Conservation (phyloP, 2,113 vertebrate species). For the Melanostigma gelatinosum region DNA sequence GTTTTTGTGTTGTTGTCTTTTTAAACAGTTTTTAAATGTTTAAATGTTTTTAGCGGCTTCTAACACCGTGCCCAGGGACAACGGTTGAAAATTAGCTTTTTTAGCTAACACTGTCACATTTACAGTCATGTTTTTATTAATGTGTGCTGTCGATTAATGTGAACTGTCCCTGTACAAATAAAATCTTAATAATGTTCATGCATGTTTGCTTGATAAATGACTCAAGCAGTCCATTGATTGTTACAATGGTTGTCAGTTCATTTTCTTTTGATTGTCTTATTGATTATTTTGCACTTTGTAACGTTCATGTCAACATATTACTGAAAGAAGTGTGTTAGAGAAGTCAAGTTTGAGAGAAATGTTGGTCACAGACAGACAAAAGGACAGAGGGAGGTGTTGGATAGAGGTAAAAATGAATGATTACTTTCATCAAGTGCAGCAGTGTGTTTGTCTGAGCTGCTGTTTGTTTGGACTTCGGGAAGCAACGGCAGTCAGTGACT, state of each 20-base stretch:
- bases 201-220: neutral
- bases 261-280: neutral
- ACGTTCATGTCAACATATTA: neutral
- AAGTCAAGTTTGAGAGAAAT: neutral
- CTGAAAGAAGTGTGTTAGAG: neutral
- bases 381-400: constrained; percentile 8
- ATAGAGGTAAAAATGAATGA: constrained; percentile 26
- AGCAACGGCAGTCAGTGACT: constrained; percentile 8
- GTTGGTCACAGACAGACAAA: constrained; percentile 7
- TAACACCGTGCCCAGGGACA: too few relatives aligned
- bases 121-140: too few relatives aligned
- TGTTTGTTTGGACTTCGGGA: constrained; percentile 28
- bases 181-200: too few relatives aligned
- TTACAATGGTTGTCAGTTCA: neutral
- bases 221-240: neutral
- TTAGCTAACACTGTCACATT: too few relatives aligned
- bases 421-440: constrained; percentile 26
- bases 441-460: constrained; percentile 18
- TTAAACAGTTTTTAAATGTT: too few relatives aligned
- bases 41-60: too few relatives aligned
- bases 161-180: too few relatives aligned
- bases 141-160: too few relatives aligned
- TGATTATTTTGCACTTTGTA: neutral
- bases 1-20: too few relatives aligned
- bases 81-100: too few relatives aligned